Conservation (phyloP, 2,888 invertebrate species). For the Scaptomyza tumidula region DNA sequence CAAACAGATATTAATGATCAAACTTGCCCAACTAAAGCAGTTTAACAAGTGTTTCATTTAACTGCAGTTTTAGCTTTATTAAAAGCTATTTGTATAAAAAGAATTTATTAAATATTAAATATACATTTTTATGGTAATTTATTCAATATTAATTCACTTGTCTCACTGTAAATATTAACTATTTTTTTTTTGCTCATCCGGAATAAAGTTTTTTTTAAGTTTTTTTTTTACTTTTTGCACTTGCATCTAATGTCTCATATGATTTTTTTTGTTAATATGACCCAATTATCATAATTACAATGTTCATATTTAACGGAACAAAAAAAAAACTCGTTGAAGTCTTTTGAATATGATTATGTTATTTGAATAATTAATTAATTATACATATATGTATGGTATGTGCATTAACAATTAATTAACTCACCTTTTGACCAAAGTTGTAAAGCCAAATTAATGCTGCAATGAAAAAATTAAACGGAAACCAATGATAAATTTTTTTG, state of each 20-base stretch:
- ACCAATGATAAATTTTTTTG: slow-evolving; percentile 5
- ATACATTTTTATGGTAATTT: background rate
- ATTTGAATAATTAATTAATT: slow-evolving; percentile 10
- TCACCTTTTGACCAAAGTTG: slow-evolving; percentile 36
- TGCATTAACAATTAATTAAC: slow-evolving; percentile 13
- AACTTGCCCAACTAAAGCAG: background rate
- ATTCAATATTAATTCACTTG: slow-evolving; percentile 2
- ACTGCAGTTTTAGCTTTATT: background rate
- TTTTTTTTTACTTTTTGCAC: background rate
- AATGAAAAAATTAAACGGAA: background rate
- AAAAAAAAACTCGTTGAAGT: background rate
- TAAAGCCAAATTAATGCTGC: slow-evolving; percentile 9
- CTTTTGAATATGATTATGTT: slow-evolving; percentile 3
- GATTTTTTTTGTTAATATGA: background rate
- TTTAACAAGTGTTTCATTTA: background rate
- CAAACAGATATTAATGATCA: background rate
- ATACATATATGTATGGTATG: too few species aligned
- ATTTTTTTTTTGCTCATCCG: background rate
- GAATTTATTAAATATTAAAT: background rate
- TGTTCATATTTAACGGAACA: background rate
- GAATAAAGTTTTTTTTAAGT: background rate
- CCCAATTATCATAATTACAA: background rate
- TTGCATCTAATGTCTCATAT: background rate
- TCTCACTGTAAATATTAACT: background rate
- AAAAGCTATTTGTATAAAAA: background rate